phyloP scores from a whole-genome alignment of 2,888 invertebrate genomes.

The Drosophila monieri region DNA sequence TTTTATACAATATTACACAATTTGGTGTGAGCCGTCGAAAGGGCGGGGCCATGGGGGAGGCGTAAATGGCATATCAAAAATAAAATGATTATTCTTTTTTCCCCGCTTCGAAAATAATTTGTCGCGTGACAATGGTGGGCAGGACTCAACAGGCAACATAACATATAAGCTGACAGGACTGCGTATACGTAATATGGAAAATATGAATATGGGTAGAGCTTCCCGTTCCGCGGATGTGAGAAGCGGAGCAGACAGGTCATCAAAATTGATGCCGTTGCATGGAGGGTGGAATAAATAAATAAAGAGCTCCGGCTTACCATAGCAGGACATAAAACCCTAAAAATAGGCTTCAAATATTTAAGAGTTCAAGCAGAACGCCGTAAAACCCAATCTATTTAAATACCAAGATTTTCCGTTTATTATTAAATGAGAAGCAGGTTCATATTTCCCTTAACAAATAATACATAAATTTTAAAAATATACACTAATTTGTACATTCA shows the following conservation, averaged over 20 bases:
- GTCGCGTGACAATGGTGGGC: slow-evolving; percentile 57
- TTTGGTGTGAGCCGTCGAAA: slow-evolving; percentile 45
- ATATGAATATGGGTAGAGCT: slow-evolving; percentile 18
- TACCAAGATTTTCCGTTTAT: slow-evolving; percentile 9
- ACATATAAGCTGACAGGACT: slow-evolving; percentile 26
- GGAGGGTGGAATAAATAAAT: slow-evolving; percentile 15
- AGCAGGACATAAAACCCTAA: slow-evolving; percentile 12
- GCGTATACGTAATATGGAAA: slow-evolving; percentile 57
- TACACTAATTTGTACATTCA: too few relatives aligned
- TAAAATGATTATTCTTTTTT: slow-evolving; percentile 63
- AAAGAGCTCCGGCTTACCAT: slow-evolving; percentile 23
- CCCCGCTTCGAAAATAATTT: slow-evolving; percentile 65
- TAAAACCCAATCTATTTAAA: slow-evolving; percentile 4
- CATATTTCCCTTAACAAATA: too few relatives aligned
- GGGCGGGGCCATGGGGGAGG: slow-evolving; percentile 1
- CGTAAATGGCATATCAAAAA: slow-evolving; percentile 76
- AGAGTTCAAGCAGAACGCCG: neutral
- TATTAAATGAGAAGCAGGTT: neutral
- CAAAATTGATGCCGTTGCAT: slow-evolving; percentile 23
- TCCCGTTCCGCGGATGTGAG: neutral
- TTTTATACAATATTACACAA: slow-evolving; percentile 77
- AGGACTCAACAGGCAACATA: slow-evolving; percentile 67
- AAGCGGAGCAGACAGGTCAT: slow-evolving; percentile 15
- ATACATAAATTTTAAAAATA: neutral
- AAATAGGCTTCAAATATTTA: slow-evolving; percentile 17